A percentile compares a stretch with the other conserved stretches of the same genome.
Evolutionary conservation across 2,113 vertebrate species (phyloP).

Genomic region (Anser brachyrhynchus): DNA sequence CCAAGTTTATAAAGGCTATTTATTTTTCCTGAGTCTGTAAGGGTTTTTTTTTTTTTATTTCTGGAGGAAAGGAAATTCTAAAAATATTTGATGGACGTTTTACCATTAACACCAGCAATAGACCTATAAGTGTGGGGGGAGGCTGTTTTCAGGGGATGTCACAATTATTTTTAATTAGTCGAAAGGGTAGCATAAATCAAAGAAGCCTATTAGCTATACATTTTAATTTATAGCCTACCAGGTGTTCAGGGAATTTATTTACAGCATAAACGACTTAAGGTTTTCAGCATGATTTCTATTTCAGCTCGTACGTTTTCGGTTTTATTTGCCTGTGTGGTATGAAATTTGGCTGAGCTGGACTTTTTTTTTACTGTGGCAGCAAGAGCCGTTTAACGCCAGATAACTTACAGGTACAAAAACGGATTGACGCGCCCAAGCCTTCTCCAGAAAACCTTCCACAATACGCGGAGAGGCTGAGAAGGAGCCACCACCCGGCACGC

Average conservation of each 20-base stretch:
- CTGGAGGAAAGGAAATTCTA: conserved; percentile 44
- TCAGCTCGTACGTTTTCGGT: conserved; percentile 6
- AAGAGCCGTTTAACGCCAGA: conserved; percentile 36
- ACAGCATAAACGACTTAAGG: conserved; percentile 27
- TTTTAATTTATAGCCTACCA: conserved; percentile 28
- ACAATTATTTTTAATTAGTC: conserved; percentile 59
- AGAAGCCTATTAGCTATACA: neutral
- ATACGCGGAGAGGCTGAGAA: neutral
- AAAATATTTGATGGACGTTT: conserved; percentile 55
- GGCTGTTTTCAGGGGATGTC: neutral
- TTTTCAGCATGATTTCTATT: conserved; percentile 51
- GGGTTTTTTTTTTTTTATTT: neutral
- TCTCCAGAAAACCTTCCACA: neutral
- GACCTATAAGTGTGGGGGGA: neutral
- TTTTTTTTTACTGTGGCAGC: conserved; percentile 18
- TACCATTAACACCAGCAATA: conserved; percentile 47
- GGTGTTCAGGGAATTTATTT: conserved; percentile 36
- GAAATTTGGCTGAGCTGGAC: conserved; percentile 23
- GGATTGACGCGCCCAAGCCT: neutral
- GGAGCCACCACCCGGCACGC: neutral
- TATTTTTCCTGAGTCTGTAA: conserved; percentile 59
- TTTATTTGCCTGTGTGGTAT: conserved; percentile 17
- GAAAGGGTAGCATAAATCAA: conserved; percentile 51
- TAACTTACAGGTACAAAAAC: conserved; percentile 31
- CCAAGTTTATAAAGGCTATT: conserved; percentile 48